Conservation (phyloP, 1,140 invertebrate species). For the Nasonia vitripennis region DNA sequence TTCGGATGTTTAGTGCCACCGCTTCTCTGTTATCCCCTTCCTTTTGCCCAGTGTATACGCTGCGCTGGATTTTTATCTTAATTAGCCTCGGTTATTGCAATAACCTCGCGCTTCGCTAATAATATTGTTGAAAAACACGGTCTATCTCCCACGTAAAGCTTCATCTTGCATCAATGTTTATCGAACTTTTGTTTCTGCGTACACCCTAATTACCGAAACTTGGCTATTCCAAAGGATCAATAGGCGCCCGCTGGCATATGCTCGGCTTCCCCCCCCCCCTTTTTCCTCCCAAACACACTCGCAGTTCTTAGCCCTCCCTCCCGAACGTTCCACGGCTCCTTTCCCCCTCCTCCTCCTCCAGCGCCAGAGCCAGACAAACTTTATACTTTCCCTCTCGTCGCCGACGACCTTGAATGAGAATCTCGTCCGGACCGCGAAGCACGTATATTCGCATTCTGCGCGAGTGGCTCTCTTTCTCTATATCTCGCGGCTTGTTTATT, state of each 20-base stretch:
- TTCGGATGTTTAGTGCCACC: background rate
- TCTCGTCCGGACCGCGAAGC: slow-evolving; percentile 50
- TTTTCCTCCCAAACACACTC: background rate
- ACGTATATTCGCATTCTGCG: slow-evolving; percentile 49
- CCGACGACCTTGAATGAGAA: slow-evolving; percentile 54
- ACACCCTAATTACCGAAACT: background rate
- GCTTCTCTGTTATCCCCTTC: too few relatives aligned
- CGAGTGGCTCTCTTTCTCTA: slow-evolving; percentile 20
- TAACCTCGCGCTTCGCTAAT: background rate
- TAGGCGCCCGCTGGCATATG: background rate
- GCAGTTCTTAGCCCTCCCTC: background rate
- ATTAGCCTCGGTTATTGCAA: background rate
- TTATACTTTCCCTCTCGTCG: slow-evolving; percentile 53
- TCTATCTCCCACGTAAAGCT: too few relatives aligned
- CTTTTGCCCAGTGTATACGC: too few relatives aligned
- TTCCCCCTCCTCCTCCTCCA: background rate
- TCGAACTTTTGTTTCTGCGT: background rate
- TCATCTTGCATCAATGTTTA: too few relatives aligned
- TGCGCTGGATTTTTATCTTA: background rate
- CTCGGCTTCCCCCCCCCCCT: background rate
- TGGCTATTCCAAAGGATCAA: background rate
- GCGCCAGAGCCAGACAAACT: slow-evolving; percentile 41
- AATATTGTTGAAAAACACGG: background rate
- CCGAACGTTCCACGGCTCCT: background rate
- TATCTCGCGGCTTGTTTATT: slow-evolving; percentile 33